Conservation (phyloP, 2,113 vertebrate genomes). For the Passer domesticus region DNA sequence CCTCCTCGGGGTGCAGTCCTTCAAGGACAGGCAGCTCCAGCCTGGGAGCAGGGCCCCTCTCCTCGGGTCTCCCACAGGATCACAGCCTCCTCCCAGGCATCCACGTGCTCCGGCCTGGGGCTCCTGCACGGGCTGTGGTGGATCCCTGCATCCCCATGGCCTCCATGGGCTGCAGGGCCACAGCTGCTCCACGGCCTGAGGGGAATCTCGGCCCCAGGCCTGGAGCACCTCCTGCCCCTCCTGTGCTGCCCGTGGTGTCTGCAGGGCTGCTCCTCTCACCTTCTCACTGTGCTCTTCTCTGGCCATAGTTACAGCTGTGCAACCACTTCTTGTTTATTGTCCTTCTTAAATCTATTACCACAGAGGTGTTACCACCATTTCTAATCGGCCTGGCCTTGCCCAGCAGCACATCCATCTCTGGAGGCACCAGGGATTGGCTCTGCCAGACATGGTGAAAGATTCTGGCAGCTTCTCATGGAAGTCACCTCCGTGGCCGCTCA, state of each 20-base stretch:
- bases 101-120: fast-evolving
- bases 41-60: neutral
- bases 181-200: neutral
- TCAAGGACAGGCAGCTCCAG: neutral
- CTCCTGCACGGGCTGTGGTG: neutral
- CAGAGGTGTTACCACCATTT: neutral
- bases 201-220: fast-evolving
- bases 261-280: neutral
- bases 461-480: neutral
- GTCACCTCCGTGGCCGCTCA: neutral
- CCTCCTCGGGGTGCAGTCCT: too few relatives aligned
- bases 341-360: neutral
- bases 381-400: neutral
- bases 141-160: neutral
- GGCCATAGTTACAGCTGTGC: neutral
- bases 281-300: neutral
- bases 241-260: neutral
- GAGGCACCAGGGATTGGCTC: neutral
- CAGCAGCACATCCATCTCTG: neutral
- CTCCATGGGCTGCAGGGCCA: neutral
- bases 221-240: neutral
- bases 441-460: fast-evolving
- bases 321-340: neutral
- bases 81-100: neutral
- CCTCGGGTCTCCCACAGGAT: neutral